phyloP scores from a whole-genome alignment of 2,113 vertebrate genomes.

The Serilophus lunatus region DNA sequence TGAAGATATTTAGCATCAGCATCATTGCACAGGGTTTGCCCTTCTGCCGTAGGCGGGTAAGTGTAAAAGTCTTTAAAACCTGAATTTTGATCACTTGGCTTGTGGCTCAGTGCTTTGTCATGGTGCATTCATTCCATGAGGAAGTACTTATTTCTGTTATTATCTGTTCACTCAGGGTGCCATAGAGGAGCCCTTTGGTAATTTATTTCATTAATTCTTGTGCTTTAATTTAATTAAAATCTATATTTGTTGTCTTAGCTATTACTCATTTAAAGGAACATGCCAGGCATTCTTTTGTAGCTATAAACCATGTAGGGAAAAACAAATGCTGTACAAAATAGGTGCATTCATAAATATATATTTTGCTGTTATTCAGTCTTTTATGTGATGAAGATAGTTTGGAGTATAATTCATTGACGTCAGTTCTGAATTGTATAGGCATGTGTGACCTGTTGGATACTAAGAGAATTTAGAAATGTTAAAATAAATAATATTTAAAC shows the following conservation, averaged over 20 bases:
- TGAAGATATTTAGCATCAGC: constrained; percentile 98
- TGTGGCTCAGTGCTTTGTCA: constrained; percentile 28
- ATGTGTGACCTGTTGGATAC: neutral
- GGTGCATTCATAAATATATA: neutral
- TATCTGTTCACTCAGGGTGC: neutral
- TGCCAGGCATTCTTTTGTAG: neutral
- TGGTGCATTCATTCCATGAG: neutral
- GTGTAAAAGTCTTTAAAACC: constrained; percentile 56
- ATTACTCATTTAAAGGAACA: neutral
- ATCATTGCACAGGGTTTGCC: constrained; percentile 96
- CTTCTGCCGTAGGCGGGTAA: constrained; percentile 95
- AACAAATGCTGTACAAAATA: neutral
- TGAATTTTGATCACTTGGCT: constrained; percentile 16
- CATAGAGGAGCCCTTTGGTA: neutral
- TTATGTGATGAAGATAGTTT: neutral
- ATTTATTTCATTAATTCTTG: neutral
- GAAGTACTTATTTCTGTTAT: neutral
- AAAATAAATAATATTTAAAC: neutral
- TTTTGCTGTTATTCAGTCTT: neutral
- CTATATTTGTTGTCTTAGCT: neutral
- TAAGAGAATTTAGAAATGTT: neutral
- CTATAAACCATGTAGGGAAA: neutral
- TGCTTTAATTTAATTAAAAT: constrained; percentile 7
- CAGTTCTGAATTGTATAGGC: neutral
- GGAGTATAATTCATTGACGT: neutral